Base-by-base conservation (phyloP, 2,888 invertebrate species). In the Dascillus cervinus region DNA sequence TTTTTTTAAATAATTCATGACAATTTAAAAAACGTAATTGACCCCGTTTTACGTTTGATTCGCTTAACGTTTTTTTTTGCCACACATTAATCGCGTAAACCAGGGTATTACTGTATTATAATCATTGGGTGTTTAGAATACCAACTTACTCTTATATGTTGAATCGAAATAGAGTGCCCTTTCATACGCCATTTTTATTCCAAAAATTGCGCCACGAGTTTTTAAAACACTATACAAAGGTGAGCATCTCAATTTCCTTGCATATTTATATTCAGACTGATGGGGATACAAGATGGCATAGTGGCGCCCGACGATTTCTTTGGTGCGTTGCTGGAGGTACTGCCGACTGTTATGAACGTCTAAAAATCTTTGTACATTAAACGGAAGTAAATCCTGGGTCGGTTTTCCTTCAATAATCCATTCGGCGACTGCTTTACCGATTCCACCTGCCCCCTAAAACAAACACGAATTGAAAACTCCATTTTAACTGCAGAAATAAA, bases 141-240 rank as follows among this genome's bases (percentile, higher is more conserved):
- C 44, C 43, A 29, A 43, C 44, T 43, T 62, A 72, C 73, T 63
- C 62, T 64, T 65, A 42, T 71, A 71, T 26, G 67, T 66, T 3
- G 71, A 64, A 50, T 77, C 73, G 54, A 80, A 81, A 55, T 78
- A 81, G 25, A 81, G 61, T n/a, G 80, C 75, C 45, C 80, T 61
- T 54, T 82, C 80, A 49, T 79, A 82, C 8, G 79, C 79, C 77
- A 80, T 79, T 55, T 76, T 73, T 27, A 77, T 77, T 8, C 79
- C 79, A 60, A 80, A 81, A 23, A 77, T 72, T 5, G 78, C 80
- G 1, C 78, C 78, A 33, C 70, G 66, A 31, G 71, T 71, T 59
- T 78, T 73, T 32, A 78, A 62, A 9, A 77, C 71, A 23, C 77
- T 76, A 55, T 79, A 79, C n/a, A 82, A 61, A 2, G 80, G 78